phyloP scores from a whole-genome alignment of 2,797 vertebrate genomes.

The Knipowitschia caucasica region DNA sequence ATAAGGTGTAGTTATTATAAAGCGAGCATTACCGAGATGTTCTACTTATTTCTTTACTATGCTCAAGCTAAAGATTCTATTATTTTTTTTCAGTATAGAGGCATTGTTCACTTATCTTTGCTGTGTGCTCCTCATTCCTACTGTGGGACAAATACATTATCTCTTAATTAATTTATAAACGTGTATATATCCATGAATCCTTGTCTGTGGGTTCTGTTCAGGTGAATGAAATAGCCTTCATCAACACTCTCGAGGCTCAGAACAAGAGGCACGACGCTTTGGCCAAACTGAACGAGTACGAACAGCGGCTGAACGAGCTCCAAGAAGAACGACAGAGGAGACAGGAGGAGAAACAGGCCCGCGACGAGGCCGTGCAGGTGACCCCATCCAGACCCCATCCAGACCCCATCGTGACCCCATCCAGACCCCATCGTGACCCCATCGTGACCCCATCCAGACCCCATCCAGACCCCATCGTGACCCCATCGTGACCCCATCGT shows the following conservation, averaged over 20 bases:
- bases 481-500: not conserved
- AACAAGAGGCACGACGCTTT: conserved; percentile 96
- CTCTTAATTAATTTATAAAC: not conserved
- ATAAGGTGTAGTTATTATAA: no score
- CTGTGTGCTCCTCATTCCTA: no score
- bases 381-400: not conserved
- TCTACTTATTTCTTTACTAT: no score
- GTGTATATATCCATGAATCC: not conserved
- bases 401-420: not conserved
- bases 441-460: not conserved
- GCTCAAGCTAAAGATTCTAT: no score
- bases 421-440: not conserved
- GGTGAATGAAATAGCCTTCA: conserved; percentile 99
- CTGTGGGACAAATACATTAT: no score
- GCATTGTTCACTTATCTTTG: no score
- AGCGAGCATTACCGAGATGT: no score
- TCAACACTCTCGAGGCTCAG: conserved; percentile 97
- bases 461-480: not conserved
- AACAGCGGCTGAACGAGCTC: conserved; percentile 93
- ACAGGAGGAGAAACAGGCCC: conserved; percentile 96
- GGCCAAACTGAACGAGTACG: conserved; percentile 95
- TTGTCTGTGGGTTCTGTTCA: conserved; percentile 46
- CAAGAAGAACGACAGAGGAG: conserved; percentile 92
- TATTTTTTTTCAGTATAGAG: no score
- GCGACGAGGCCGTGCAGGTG: conserved; percentile 98